Conservation (phyloP, 35 echinoderm and acorn worm species). For the Apostichopus japonicus region DNA sequence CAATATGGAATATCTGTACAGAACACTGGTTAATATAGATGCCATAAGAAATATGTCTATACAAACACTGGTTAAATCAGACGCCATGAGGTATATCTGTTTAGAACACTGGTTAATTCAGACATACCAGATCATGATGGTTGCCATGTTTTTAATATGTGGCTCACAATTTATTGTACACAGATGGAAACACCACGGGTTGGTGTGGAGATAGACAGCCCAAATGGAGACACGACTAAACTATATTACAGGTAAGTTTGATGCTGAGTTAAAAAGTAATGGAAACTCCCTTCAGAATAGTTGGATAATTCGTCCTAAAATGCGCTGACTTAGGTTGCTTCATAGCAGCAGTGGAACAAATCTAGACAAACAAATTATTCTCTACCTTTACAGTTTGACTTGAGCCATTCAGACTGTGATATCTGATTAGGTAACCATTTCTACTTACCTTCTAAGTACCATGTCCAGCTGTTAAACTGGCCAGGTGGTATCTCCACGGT, state of each 20-base stretch:
- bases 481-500: too few relatives aligned
- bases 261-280: not conserved
- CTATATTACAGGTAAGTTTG: constrained; percentile 75
- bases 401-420: too few relatives aligned
- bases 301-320: not conserved
- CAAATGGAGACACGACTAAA: constrained; percentile 66
- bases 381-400: too few relatives aligned
- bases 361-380: too few relatives aligned
- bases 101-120: not conserved
- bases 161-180: not conserved
- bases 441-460: too few relatives aligned
- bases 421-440: too few relatives aligned
- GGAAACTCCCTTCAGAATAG: not conserved
- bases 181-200: constrained; percentile 79
- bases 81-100: constrained; percentile 52
- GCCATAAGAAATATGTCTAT: too few relatives aligned
- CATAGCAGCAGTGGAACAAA: not conserved
- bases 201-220: constrained; percentile 50
- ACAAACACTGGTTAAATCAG: not conserved
- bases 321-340: not conserved
- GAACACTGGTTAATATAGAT: too few relatives aligned
- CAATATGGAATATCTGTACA: too few relatives aligned
- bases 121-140: too few relatives aligned
- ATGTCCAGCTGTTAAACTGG: too few relatives aligned
- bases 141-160: too few relatives aligned